Evolutionary conservation across 2,888 invertebrate genomes (phyloP), one percentile per base, ranked within the genome.

Genomic region (Apamea anceps): DNA sequence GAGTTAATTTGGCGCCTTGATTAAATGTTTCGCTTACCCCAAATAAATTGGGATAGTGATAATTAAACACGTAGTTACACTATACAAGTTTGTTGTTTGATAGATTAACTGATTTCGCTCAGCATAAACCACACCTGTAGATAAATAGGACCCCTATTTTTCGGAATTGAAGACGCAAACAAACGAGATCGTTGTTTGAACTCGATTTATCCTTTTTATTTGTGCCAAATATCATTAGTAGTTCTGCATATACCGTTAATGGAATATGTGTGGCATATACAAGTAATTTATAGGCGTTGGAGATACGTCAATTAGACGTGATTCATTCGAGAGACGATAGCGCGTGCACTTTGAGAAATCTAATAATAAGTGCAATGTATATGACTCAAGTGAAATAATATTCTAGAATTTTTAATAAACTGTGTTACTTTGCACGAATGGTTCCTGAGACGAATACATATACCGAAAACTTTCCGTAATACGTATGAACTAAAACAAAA

Each of bases 291-390:
- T n/a, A 51, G 37, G 7, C 51, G 32, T 60, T n/a, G 13, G 25
- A 66, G n/a, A 32, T 54, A 80, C 63, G 67, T 63, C 72, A 82
- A 66, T 82, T 72, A 72, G 32, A 63, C 21, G 45, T 85, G 85
- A 82, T 72, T 85, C 80, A 85, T 85, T 51, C 8, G 28, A 28
- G 18, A 32, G 48, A 4, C 15, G 63, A 79, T 79, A 81, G 57
- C 37, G 68, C 28, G 13, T 66, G 68, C 48, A 10, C 13, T 18
- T 42, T 51, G 48, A 37, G 79, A 8, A 71, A 71, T 80, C n/a
- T 66, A 25, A 37, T 45, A 37, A 78, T 62, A 79, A 54, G 10
- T 45, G 51, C 15, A 51, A 32, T 37, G 0, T 79, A 21, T 28
- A 10, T 13, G 0, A 18, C 28, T 15, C 15, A 37, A 37, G n/a